These are phyloP conservation scores for Hylia prasina DNA, from an alignment of 2,113 vertebrate species.

Conservation along the genomic window DNA sequence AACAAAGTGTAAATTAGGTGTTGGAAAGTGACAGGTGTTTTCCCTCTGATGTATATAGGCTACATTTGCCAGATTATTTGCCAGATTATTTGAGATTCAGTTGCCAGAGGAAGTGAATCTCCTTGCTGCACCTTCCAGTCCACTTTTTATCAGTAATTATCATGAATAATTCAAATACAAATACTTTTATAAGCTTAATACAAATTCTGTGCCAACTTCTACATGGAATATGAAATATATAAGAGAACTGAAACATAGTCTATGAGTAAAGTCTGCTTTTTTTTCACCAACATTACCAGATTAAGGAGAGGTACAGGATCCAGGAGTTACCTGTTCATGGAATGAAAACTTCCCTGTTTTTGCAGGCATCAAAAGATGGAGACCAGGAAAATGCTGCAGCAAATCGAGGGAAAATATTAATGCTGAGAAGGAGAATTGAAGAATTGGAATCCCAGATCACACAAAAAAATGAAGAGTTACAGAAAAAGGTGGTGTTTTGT, in stretches of 20 bases:
- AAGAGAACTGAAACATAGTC: background rate
- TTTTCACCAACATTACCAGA: background rate
- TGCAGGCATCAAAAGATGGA: constrained; percentile 67
- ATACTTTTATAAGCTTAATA: background rate
- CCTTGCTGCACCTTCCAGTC: background rate
- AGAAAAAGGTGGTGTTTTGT: constrained; percentile 68
- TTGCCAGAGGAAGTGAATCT: background rate
- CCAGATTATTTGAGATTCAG: background rate
- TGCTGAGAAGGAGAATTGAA: constrained; percentile 84
- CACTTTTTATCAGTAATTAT: background rate
- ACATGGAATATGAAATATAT: background rate
- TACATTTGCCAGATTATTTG: background rate
- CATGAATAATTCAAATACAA: background rate
- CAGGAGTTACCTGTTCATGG: background rate
- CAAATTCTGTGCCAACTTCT: background rate
- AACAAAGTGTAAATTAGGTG: background rate
- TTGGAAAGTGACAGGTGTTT: background rate
- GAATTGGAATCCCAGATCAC: constrained; percentile 82
- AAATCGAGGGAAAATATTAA: constrained; percentile 82
- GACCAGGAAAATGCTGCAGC: constrained; percentile 78
- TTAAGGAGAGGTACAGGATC: background rate
- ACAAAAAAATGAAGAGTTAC: constrained; percentile 75
- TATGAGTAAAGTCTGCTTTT: background rate
- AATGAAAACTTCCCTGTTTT: background rate
- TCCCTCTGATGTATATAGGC: background rate